Base-by-base conservation (phyloP, 2,888 invertebrate genomes). In the Graphium colonna region DNA sequence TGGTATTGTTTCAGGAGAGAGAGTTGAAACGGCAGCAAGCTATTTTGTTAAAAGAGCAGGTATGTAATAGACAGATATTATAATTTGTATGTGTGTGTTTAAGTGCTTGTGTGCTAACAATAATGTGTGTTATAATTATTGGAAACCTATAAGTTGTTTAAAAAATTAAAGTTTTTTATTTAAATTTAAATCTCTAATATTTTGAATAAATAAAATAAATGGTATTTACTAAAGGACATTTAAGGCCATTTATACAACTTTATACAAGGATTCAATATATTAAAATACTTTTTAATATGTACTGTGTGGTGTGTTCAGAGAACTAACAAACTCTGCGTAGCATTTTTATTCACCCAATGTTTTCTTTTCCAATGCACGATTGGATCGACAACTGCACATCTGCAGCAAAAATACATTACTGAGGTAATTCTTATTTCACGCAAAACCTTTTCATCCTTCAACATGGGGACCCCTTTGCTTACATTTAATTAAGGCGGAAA, bases 21-120 rank as follows among this genome's bases (percentile, higher is more conserved):
- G 97, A 97, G 88, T 84, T 96, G 74, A 97, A 97, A 85, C 91
- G 96, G 71, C 96, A 97, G 76, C 97, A 97, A 77, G 94, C 96
- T 47, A 94, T 96, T 61, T 91, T 97, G 74, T 90, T 96, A 66
- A 97, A 97, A 90, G 97, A 97, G 89, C 97, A 97, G 95, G 97
- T 97, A 91, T 39, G 13, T 15, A 33, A 91, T 91, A 76, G 57
- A 56, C 18, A 8, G n/a, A n/a, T 51, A 40, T 9, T 36, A 47
- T 13, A 55, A 41, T 61, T 52, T 65, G 18, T 57, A 21, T 60
- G 56, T 58, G 5, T 71, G 54, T 69, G 57, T 71, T 63, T 69
- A 18, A 60, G 43, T 52, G 45, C 7, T 55, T 40, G 50, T 43
- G 26, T 33, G 15, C 53, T n/a, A n/a, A n/a, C n/a, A n/a, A n/a